Conservation (phyloP, 1,140 invertebrate species). For the Drosophila ficusphila region DNA sequence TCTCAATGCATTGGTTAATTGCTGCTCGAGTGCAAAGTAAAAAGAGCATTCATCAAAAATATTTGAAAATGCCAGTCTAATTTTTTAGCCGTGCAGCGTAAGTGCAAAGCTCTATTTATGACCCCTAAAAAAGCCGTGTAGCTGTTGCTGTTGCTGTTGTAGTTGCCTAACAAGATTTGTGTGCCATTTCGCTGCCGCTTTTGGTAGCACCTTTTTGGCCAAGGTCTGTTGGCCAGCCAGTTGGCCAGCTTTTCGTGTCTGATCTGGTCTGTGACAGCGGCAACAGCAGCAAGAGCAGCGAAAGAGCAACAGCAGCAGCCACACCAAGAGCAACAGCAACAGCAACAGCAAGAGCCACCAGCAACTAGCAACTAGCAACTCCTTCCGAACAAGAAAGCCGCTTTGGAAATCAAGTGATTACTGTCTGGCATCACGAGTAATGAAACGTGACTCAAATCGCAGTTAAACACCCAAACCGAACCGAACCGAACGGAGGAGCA, state of each 20-base stretch:
- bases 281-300: slow-evolving; percentile 20
- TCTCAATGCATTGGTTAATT: no score
- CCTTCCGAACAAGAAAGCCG: slow-evolving; percentile 23
- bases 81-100: slow-evolving; percentile 5
- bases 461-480: slow-evolving; percentile 69
- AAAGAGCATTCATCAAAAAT: no score
- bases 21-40: no score
- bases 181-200: slow-evolving; percentile 49
- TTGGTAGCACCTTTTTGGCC: slow-evolving; percentile 52
- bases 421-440: slow-evolving; percentile 80
- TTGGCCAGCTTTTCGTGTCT: slow-evolving; percentile 45
- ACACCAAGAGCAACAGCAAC: slow-evolving; percentile 31
- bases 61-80: no score
- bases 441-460: slow-evolving; percentile 82
- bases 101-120: slow-evolving; percentile 37
- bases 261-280: slow-evolving; percentile 47
- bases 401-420: slow-evolving; percentile 79
- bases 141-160: slow-evolving; percentile 13
- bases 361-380: slow-evolving; percentile 1
- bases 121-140: slow-evolving; percentile 22
- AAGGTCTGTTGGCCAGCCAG: slow-evolving; percentile 11
- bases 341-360: slow-evolving; percentile 9
- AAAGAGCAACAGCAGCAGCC: slow-evolving; percentile 16
- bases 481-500: not conserved
- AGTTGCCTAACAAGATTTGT: slow-evolving; percentile 47